phyloP scores from a whole-genome alignment of 2,888 invertebrate species.

The Polydrusus pterygomalis region DNA sequence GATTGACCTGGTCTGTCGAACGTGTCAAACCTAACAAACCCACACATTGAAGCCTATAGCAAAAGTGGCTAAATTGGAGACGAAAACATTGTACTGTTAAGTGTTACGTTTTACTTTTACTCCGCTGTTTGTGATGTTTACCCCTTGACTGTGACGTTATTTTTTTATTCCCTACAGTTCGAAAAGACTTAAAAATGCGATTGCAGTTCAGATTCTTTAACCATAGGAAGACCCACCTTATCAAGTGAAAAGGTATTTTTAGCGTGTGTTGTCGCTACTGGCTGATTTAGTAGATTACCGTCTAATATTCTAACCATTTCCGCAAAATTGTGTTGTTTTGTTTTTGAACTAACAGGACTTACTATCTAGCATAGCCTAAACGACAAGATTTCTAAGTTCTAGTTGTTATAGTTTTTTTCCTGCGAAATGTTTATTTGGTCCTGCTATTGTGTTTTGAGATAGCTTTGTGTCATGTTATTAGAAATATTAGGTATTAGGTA shows the following conservation, averaged over 20 bases:
- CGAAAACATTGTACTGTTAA: too few relatives aligned
- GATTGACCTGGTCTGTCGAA: too few relatives aligned
- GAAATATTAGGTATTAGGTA: too few relatives aligned
- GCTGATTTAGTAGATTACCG: conserved; percentile 7
- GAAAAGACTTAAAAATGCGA: conserved; percentile 96
- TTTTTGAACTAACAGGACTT: conserved; percentile 11
- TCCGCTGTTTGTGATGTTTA: conserved; percentile 6
- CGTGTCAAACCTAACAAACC: too few relatives aligned
- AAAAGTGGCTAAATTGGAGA: too few relatives aligned
- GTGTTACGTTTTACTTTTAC: not conserved
- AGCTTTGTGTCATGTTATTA: too few relatives aligned
- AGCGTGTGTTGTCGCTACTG: conserved; percentile 24
- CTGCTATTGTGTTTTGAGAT: too few relatives aligned
- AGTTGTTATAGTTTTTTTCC: too few relatives aligned
- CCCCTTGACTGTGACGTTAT: conserved; percentile 36
- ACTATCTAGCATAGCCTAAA: not conserved
- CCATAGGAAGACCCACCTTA: conserved; percentile 91
- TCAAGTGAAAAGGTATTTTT: conserved; percentile 80
- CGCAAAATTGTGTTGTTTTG: not conserved
- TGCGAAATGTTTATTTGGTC: too few relatives aligned
- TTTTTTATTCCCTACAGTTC: conserved; percentile 81
- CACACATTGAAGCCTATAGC: too few relatives aligned
- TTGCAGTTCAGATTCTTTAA: conserved; percentile 97
- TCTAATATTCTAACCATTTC: conserved; percentile 12
- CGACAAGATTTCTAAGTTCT: not conserved